Conservation (phyloP, 2,113 vertebrate genomes). For the Triplophysa tibetana region DNA sequence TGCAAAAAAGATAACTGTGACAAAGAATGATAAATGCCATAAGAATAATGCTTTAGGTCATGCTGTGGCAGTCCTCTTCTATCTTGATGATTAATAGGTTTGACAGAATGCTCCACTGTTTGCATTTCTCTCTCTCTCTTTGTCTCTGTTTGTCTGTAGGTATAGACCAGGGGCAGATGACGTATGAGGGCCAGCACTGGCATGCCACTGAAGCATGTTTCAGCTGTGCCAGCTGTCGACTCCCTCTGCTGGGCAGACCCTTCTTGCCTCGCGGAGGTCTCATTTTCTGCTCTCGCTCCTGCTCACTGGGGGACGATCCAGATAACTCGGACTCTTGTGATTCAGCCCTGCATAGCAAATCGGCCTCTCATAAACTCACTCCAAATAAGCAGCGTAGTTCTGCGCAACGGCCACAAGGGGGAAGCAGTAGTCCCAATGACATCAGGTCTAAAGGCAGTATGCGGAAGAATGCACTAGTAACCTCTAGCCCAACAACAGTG, state of each 20-base stretch:
- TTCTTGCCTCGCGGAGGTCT: slow-evolving; percentile 85
- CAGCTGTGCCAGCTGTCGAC: slow-evolving; percentile 81
- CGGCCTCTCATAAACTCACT: slow-evolving; percentile 51
- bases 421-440: slow-evolving; percentile 26
- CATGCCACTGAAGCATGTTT: slow-evolving; percentile 85
- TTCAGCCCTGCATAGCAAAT: slow-evolving; percentile 74
- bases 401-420: slow-evolving; percentile 64
- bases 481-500: background rate
- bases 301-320: slow-evolving; percentile 80
- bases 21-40: too few relatives aligned
- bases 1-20: too few relatives aligned
- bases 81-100: background rate
- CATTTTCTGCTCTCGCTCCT: slow-evolving; percentile 88
- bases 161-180: slow-evolving; percentile 90
- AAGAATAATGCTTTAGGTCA: too few relatives aligned
- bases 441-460: slow-evolving; percentile 6
- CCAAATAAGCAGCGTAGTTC: slow-evolving; percentile 63
- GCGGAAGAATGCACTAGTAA: background rate
- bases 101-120: background rate
- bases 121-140: background rate
- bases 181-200: slow-evolving; percentile 90
- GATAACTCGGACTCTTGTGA: slow-evolving; percentile 79
- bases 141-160: slow-evolving; percentile 64
- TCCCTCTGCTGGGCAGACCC: slow-evolving; percentile 81
- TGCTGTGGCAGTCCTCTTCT: too few relatives aligned